Evolutionary conservation across 2,888 invertebrate genomes (phyloP), one percentile per base, ranked within the genome.

Genomic region (Monopis laevigella): DNA sequence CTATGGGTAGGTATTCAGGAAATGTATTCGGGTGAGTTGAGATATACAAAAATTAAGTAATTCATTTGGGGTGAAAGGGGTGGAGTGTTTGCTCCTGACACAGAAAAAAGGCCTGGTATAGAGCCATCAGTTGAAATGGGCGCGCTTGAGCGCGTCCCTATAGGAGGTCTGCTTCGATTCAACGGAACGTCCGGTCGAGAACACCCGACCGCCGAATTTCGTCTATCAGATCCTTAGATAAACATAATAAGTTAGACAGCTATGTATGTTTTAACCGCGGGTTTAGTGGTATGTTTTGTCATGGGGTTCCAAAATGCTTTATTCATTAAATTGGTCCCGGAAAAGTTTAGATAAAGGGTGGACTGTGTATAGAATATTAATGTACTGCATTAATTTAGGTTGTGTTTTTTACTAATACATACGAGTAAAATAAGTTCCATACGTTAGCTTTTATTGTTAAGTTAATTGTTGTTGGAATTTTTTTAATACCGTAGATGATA

Each of bases 41-140:
- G 13, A 21, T 21, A 13, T n/a, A 36, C 5, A 74, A 69, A 74
- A 75, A 77, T 75, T 75, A 75, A 75, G 73, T 70, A 68, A 78
- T 77, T 75, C 72, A 72, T 77, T 75, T 59, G 64, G 60, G 61
- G 65, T 65, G 70, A 74, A 77, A 71, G 77, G 75, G 74, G 73
- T 77, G 59, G 57, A 59, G 59, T 62, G 67, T 60, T 66, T 74
- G 72, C 70, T 59, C 67, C 67, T 74, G 75, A 74, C 74, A 57
- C 65, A 60, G 62, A 62, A 73, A 74, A 74, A 74, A 67, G 57
- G 57, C 53, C 55, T 54, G 59, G 59, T 63, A 65, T 65, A 61
- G 58, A 70, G 65, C 60, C 65, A 67, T 69, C 63, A 68, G 62
- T 60, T 47, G 59, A 54, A 66, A 70, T 63, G 55, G 55, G 62